These are phyloP conservation scores for Eufriesea mexicana DNA, from an alignment of 1,140 invertebrate species.

Conservation along the genomic window DNA sequence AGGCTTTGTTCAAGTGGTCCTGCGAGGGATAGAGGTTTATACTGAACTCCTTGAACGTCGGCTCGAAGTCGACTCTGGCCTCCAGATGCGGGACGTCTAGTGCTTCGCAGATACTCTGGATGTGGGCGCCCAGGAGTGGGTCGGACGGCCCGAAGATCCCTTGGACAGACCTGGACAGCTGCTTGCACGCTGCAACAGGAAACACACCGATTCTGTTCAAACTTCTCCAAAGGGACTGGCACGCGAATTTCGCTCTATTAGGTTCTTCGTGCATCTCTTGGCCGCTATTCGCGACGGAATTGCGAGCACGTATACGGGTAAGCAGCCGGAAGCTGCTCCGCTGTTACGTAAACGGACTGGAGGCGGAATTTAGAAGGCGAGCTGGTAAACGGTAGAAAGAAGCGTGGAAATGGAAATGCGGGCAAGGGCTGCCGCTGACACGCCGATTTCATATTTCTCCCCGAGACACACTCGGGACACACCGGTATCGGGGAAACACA, in stretches of 20 bases:
- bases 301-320: neutral
- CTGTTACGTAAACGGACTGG: neutral
- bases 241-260: no score
- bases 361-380: neutral
- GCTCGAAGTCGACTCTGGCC: conserved; percentile 88
- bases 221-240: no score
- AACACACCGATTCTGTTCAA: no score
- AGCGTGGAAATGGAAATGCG: conserved; percentile 48
- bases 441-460: conserved; percentile 54
- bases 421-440: conserved; percentile 45
- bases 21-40: conserved; percentile 95
- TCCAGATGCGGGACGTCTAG: conserved; percentile 95
- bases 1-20: conserved; percentile 91
- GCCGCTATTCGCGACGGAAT: neutral
- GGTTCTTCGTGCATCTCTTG: no score
- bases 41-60: conserved; percentile 89
- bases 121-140: conserved; percentile 90
- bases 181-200: conserved; percentile 89
- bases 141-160: conserved; percentile 95
- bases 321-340: neutral
- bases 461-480: conserved; percentile 3
- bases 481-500: conserved; percentile 42
- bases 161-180: conserved; percentile 92
- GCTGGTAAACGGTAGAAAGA: neutral
- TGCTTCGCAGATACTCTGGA: conserved; percentile 94